A percentile compares a stretch with the other conserved stretches of the same genome.
Conservation (phyloP, 2,888 invertebrate genomes). For the Linnaemya tessellans region DNA sequence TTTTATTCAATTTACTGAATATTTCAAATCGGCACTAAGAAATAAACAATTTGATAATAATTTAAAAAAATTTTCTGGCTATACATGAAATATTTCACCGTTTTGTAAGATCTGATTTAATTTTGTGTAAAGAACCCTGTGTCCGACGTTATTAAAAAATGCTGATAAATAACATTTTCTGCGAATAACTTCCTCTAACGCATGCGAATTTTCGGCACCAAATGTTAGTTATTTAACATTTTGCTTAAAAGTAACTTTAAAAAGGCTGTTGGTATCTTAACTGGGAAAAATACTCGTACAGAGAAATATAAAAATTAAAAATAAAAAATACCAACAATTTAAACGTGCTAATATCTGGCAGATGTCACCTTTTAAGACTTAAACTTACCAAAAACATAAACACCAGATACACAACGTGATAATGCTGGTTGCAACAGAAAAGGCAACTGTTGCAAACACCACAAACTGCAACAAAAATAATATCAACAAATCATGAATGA, state of each 20-base stretch:
- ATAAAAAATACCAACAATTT: conserved; percentile 61
- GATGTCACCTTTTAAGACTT: conserved; percentile 69
- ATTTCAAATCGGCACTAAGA: not conserved
- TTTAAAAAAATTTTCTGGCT: too few species aligned
- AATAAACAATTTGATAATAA: too few species aligned
- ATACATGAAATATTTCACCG: too few species aligned
- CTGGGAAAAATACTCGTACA: conserved; percentile 44
- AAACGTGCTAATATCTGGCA: conserved; percentile 67
- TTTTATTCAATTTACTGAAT: not conserved
- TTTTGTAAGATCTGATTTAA: too few species aligned
- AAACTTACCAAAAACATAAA: conserved; percentile 38
- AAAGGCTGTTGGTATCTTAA: conserved; percentile 54
- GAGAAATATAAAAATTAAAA: conserved; percentile 18
- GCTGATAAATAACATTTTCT: not conserved
- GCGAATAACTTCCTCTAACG: conserved; percentile 5
- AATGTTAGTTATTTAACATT: conserved; percentile 59
- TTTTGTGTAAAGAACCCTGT: too few species aligned
- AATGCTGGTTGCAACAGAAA: conserved; percentile 31
- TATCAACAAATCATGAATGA: conserved; percentile 67
- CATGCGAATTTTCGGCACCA: conserved; percentile 11
- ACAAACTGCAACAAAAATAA: conserved; percentile 12
- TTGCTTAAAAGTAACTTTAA: conserved; percentile 22
- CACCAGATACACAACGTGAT: conserved; percentile 10
- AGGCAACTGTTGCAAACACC: conserved; percentile 29
- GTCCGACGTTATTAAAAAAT: not conserved